Evolutionary conservation across 2,797 vertebrate species (phyloP), one percentile per base, ranked within the genome.

Genomic region (Dipus sagitta): DNA sequence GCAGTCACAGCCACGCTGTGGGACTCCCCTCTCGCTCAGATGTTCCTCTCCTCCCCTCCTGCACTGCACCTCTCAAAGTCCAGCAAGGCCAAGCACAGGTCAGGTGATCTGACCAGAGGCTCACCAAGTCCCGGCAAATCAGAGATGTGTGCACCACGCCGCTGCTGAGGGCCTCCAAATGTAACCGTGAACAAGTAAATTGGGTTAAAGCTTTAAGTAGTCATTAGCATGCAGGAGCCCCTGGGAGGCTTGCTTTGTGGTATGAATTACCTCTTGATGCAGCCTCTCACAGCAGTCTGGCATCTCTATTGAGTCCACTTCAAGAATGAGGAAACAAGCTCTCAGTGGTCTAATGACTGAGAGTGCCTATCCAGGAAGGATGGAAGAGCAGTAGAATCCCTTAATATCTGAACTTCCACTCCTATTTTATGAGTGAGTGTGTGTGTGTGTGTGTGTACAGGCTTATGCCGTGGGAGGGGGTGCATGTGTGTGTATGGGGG

Each of bases 1-100:
- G 97, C 62, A 97, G 71, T 91, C 85, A 38, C 17, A n/a, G 30
- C 42, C 30, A 38, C 94, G 24, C 30, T 28, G 62, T 47, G 72
- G 32, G 28, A 30, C 74, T 80, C 80, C 20, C 21, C 18, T 89
- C 71, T 14, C 1, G 42, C 23, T 86, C 34, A 9, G 82, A 58
- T 21, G 58, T 23, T 54, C 72, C 26, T 67, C 76, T 30, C n/a
- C 47, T 72, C 70, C 71, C 78, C 58, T 81, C 74, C 34, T 94
- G 80, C 68, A 42, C n/a, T 10, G 30, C 18, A 52, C 2, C 62
- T 52, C 89, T 42, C 72, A 74, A n/a, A 86, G 20, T 52, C 79
- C 86, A 89, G 15, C 89, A 88, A 14, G 18, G 21, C 75, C 28
- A 74, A 34, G 70, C 60, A 85, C 82, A 52, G 28, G 60, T 91